phyloP scores from a whole-genome alignment of 1,140 invertebrate genomes.

The Drosophila nannoptera region DNA sequence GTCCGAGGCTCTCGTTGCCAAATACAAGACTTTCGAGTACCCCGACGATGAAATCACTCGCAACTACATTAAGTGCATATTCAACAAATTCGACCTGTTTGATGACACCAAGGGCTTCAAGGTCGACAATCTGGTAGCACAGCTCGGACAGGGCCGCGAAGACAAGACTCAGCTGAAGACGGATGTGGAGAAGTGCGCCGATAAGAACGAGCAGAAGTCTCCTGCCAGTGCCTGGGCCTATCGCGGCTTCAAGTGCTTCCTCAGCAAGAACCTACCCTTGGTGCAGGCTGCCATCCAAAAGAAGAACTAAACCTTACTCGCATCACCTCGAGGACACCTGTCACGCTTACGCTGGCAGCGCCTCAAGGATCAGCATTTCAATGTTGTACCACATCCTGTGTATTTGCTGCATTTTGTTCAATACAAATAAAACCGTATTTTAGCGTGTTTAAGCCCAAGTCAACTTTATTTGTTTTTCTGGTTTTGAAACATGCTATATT shows the following conservation, averaged over 20 bases:
- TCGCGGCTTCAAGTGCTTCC: conserved; percentile 78
- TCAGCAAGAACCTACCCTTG: conserved; percentile 71
- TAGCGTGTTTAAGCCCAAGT: conserved; percentile 54
- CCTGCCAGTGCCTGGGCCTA: conserved; percentile 70
- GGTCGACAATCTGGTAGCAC: conserved; percentile 69
- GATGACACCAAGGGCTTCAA: conserved; percentile 74
- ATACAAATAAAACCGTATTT: conserved; percentile 70
- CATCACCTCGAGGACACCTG: not conserved
- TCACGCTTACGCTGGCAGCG: not conserved
- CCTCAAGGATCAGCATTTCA: not conserved
- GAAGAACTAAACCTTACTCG: conserved; percentile 62
- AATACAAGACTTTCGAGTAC: conserved; percentile 78
- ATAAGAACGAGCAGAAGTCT: conserved; percentile 76
- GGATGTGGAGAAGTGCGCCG: conserved; percentile 75
- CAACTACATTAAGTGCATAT: conserved; percentile 77
- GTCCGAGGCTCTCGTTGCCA: conserved; percentile 65
- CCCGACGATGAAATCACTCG: conserved; percentile 77
- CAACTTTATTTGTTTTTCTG: conserved; percentile 22
- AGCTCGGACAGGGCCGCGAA: conserved; percentile 70
- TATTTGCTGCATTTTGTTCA: conserved; percentile 46
- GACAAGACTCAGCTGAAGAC: conserved; percentile 61
- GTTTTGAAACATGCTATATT: conserved; percentile 13
- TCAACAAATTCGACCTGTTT: conserved; percentile 76
- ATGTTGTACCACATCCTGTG: conserved; percentile 7
- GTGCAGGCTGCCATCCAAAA: conserved; percentile 74